Base-by-base conservation (phyloP, 2,888 invertebrate genomes). In the Arrhopalites spinosus region DNA sequence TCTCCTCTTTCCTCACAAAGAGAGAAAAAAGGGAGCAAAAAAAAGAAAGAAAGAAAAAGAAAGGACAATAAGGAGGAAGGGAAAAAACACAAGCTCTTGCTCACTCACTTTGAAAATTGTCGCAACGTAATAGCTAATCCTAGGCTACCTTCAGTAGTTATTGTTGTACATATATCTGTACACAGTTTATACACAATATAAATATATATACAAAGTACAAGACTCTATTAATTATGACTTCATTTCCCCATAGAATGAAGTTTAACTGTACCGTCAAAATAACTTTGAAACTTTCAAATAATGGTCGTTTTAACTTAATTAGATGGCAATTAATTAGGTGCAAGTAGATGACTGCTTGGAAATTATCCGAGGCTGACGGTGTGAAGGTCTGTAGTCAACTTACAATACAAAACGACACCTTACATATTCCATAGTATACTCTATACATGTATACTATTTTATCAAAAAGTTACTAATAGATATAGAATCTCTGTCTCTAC, bases 211-310 rank as follows among this genome's bases (percentile, higher is more conserved):
- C 5, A 63, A 63, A 63, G 69, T 25, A 53, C 69, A 53, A 17
- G 69, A 53, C 53, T 69, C 69, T 29, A 69, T 69, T 69, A 69
- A 69, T 30, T 69, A 69, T 69, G 69, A 69, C 69, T 69, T 47
- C 50, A 69, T 53, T 53, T 69, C 69, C 69, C 27, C n/a, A 47
- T n/a, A 53, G 53, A 50, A 69, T 47, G 47, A 69, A 69, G 53
- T 69, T 69, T 29, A 29, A 56, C 15, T 69, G 69, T 20, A 47
- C 27, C 50, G 29, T 53, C 69, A 69, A 69, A 69, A 69, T 69
- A 69, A 69, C 53, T 69, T 69, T 25, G 69, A 69, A 69, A 69
- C 50, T 53, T 69, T 53, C 69, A 53, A 69, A 69, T 69, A 69
- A 69, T 53, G 53, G 69, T 69, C 69, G 50, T 56, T 53, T 50